phyloP scores from a whole-genome alignment of 2,888 invertebrate genomes.

The Alviniconcha strummeri region DNA sequence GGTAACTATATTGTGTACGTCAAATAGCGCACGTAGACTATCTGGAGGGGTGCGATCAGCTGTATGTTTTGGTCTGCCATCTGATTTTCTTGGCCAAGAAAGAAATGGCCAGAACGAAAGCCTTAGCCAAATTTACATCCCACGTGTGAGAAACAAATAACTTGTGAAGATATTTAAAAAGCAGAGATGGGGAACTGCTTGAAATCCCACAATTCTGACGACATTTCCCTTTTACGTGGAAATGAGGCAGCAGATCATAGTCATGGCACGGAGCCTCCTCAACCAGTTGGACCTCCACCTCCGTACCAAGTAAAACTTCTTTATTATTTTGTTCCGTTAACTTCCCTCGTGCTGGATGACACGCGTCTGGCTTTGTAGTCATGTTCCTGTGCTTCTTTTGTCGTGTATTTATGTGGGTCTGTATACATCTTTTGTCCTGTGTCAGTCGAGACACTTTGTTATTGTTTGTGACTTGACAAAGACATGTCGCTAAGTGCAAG shows the following conservation, averaged over 20 bases:
- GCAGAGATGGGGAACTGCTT: conserved; percentile 73
- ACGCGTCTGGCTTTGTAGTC: too few species aligned
- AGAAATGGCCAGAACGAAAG: conserved; percentile 22
- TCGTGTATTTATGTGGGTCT: too few species aligned
- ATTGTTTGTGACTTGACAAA: too few species aligned
- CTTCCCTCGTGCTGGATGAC: too few species aligned
- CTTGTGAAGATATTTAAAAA: neutral
- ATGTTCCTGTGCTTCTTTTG: too few species aligned
- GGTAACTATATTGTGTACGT: conserved; percentile 24
- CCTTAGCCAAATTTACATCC: neutral
- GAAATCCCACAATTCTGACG: conserved; percentile 73
- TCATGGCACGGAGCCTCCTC: conserved; percentile 58
- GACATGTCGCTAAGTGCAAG: too few species aligned
- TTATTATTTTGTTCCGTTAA: neutral
- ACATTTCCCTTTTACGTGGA: conserved; percentile 74
- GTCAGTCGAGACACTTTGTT: too few species aligned
- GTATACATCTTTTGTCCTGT: too few species aligned
- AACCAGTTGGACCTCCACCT: conserved; percentile 69
- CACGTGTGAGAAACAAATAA: conserved; percentile 18
- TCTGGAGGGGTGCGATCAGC: conserved; percentile 34
- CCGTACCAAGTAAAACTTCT: conserved; percentile 62
- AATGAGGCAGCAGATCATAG: conserved; percentile 57
- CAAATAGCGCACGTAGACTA: conserved; percentile 25
- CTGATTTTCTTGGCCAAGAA: conserved; percentile 30
- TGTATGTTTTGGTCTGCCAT: conserved; percentile 50